Evolutionary conservation across 2,797 vertebrate species (phyloP), one percentile per base, ranked within the genome.

Genomic region (Sphenopsis melanotis): DNA sequence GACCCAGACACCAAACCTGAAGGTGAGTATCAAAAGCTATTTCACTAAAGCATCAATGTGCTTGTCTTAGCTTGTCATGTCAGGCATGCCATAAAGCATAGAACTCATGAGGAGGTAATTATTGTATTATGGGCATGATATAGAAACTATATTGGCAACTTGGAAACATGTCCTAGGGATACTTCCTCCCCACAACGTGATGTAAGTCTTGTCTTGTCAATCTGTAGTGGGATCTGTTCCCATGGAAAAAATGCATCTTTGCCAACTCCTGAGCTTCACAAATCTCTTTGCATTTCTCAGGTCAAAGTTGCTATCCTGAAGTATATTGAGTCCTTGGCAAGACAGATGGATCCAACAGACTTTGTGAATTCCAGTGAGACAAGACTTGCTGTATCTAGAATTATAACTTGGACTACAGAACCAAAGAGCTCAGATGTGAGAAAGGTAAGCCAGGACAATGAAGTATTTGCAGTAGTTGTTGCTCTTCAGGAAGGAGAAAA

Each of bases 401-500:
- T 99, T 97, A 99, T 99, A 98, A 99, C 99, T 66, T 99, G 99
- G 99, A 99, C 99, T 72, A 99, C 99, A 36, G 99, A 99, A 98
- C 99, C 99, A 96, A 99, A 99, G 98, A 99, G 99, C 98, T 99
- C 99, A 66, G 99, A 99, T 59, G 98, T 99, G 94, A 98, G 99
- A 95, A 99, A 99, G 99, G 99, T 99, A 97, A 83, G 96, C 71
- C 53, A 60, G 37, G 50, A 29, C 1, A 1, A 55, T 37, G 27
- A 86, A 56, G 15, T 19, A 53, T 29, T 92, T 59, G 19, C 9
- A 39, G 52, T 72, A 34, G 53, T 52, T 76, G 10, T 8, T 87
- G 5, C 50, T 82, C 16, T 65, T 61, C 2, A 17, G 26, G 41
- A 87, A 69, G 16, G 15, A 63, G 44, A 11, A 21, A 74, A 74